Base-by-base conservation (phyloP, 2,113 vertebrate species). In the Cyprinodon brontotheroides region DNA sequence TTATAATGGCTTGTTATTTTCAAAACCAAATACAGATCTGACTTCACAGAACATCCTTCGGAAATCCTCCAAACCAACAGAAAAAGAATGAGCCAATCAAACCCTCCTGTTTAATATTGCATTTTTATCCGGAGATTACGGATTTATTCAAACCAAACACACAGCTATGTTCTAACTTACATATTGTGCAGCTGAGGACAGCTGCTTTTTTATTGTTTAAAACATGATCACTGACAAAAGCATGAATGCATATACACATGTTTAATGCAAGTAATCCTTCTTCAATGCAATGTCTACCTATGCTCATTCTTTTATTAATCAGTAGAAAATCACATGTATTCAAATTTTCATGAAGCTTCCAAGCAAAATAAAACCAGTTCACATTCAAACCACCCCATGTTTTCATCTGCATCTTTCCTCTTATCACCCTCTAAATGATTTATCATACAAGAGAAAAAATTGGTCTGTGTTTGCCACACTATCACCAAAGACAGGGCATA, bases 341-440 rank as follows among this genome's bases (percentile, higher is more conserved):
- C 2, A 2, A 45, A 45, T 12, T 45, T 20, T 57, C 0, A n/a
- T 1, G 20, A 57, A 20, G 50, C 13, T 53, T 53, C 6, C 8
- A 53, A 20, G 48, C 10, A 37, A 38, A 59, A 69, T 57, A 48
- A 57, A 57, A 59, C 59, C 14, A 4, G 72, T 50, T 79, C 69
- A 73, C 53, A 73, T 40, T 62, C 47, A 78, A 71, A 70, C 40
- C 9, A 75, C 73, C 62, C 83, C 70, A 39, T 47, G 61, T 82
- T 61, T 50, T 72, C 40, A 4, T 80, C 85, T 63, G 81, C 79
- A 13, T 80, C 84, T 78, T 86, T 78, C 72, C 67, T 60, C 60
- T 41, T 79, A 67, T 82, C 80, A 68, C 41, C 72, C 61, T 70
- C 62, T 38, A 11, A 48, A 10, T 66, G 71, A 90, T 85, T 86